Base-by-base conservation (phyloP, 2,113 vertebrate species). In the Morone chrysops region DNA sequence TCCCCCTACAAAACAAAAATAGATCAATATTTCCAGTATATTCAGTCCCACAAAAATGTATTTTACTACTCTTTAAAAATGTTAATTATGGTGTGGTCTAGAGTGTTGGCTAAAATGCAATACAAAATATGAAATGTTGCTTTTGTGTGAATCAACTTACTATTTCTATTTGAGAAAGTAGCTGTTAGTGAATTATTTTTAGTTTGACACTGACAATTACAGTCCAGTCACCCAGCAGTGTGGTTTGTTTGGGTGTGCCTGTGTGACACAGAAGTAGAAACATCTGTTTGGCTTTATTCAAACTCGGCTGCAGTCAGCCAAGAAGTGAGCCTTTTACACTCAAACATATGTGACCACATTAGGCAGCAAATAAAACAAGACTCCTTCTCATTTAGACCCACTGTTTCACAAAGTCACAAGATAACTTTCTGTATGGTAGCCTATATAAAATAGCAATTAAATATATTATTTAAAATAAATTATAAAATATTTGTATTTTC, bases 221-320 rank as follows among this genome's bases (percentile, higher is more conserved):
- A 88, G 87, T 89, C 51, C 86, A 92, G 92, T 91, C 86, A 91
- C 87, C 89, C 90, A 91, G 85, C 73, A 87, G 84, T 91, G 88
- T 75, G 89, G 93, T 92, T 91, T 84, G 87, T 83, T 76, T 82
- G 95, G 94, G 94, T 94, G 94, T 95, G 94, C 92, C 93, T 74
- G 43, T 79, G 72, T 84, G 62, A 89, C 84, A 68, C 87, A 86
- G 66, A 90, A 93, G 80, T 85, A 87, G 88, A 94, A 93, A 94
- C 94, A 95, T 94, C 92, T 96, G 95, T 93, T 94, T 89, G 84
- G 78, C 70, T 92, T 90, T 53, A 84, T 88, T 70, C 81, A 91
- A 84, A 90, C 82, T 69, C 13, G 36, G 79, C 81, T 54, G 63
- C 75, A 80, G 81, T 82, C 81, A 71, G 75, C 80, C 59, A 61